Evolutionary conservation across 2,888 invertebrate species (phyloP).

Genomic region (Eupsilia transversa): DNA sequence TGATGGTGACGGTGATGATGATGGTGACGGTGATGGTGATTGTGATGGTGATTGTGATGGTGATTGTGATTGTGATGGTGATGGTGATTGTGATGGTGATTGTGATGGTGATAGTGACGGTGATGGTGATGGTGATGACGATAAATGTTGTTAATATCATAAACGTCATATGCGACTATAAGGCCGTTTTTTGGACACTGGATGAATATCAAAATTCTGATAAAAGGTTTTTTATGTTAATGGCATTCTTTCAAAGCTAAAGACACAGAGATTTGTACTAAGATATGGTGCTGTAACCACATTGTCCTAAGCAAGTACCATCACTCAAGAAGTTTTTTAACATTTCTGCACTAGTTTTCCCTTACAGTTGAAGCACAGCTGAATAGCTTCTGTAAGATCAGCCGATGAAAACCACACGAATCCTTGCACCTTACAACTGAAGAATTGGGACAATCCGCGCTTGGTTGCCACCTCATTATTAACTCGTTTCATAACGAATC

Average conservation of each 20-base stretch:
- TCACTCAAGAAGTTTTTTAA: not conserved
- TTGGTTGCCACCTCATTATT: constrained; percentile 62
- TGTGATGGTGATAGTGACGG: too few relatives aligned
- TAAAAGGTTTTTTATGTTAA: not conserved
- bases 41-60: too few relatives aligned
- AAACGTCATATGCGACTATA: too few relatives aligned
- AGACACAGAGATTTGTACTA: not conserved
- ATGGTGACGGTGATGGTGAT: too few relatives aligned
- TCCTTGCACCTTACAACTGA: constrained; percentile 19
- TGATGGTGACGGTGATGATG: too few relatives aligned
- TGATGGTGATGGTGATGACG: too few relatives aligned
- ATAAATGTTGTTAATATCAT: too few relatives aligned
- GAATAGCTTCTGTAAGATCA: not conserved
- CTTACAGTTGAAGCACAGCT: not conserved
- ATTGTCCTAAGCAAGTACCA: not conserved
- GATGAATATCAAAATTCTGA: not conserved
- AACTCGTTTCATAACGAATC: constrained; percentile 65
- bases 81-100: too few relatives aligned
- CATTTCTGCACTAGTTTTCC: not conserved
- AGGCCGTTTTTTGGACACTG: too few relatives aligned
- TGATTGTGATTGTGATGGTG: too few relatives aligned
- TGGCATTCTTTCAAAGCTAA: not conserved
- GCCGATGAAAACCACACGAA: not conserved
- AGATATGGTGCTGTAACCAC: not conserved
- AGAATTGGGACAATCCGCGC: constrained; percentile 61